Evolutionary conservation across 2,113 vertebrate species (phyloP), one percentile per base, ranked within the genome.

Genomic region (Cercopithecus mona): DNA sequence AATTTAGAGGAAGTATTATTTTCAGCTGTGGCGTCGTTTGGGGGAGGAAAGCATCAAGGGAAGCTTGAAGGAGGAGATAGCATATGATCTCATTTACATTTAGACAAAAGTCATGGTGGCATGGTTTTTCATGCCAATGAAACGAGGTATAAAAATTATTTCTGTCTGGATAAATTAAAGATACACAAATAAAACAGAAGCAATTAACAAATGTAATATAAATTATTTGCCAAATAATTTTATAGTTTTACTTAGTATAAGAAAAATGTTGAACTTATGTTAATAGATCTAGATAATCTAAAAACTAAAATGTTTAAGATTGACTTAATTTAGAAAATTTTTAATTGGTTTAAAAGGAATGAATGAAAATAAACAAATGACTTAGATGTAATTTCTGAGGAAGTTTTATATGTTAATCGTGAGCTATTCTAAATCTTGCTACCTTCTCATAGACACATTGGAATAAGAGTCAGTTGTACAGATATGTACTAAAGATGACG

Each of bases 1-100:
- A 93, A 59, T 92, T 59, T 6, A 91, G 13, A 82, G 48, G 13
- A 90, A 82, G 30, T 59, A 73, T 57, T 93, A 88, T 94, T 91
- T 94, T 95, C 78, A 84, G 9, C 45, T 59, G 13, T 32, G 22
- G 12, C 1, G 10, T 32, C 40, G 23, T 66, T 70, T 43, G 50
- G 52, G 32, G 17, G 5, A 75, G 12, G 13, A 83, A 59, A 75
- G 13, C 57, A 68, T 73, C 55, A 85, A 35, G 18, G 27, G n/a
- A 73, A 91, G 1, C 17, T 84, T 75, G 38, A 72, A 64, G 11
- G 45, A 80, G 18, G 8, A 79, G 6, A 38, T 66, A 38, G 25
- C 40, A 61, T 66, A 85, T n/a, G 82, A 76, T 61, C 23, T n/a
- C 38, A n/a, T 23, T 92, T 64, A 80, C 43, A 64, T 89, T 64